Evolutionary conservation across 2,797 vertebrate species (phyloP).

Genomic region (Pseudopleuronectes americanus): DNA sequence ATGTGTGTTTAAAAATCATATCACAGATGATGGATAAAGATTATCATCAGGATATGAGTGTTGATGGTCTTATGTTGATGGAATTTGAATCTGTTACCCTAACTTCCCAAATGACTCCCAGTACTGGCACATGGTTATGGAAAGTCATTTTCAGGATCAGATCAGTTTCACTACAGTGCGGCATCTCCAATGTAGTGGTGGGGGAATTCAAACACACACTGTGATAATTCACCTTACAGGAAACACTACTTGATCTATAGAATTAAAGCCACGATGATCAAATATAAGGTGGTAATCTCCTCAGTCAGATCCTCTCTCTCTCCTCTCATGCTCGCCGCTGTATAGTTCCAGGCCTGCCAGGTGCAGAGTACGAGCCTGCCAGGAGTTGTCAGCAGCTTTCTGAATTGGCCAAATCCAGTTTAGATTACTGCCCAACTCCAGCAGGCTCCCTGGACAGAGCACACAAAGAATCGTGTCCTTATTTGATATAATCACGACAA

Average conservation of each 20-base stretch:
- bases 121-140: too few relatives aligned
- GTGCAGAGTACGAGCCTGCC: slow-evolving; percentile 59
- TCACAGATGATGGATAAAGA: too few relatives aligned
- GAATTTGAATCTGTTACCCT: too few relatives aligned
- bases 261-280: slow-evolving; percentile 20
- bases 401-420: slow-evolving; percentile 73
- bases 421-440: slow-evolving; percentile 62
- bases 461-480: slow-evolving; percentile 52
- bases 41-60: too few relatives aligned
- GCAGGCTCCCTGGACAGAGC: slow-evolving; percentile 40
- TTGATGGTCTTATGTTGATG: too few relatives aligned
- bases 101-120: too few relatives aligned
- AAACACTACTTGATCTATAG: slow-evolving; percentile 5
- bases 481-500: slow-evolving; percentile 69
- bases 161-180: too few relatives aligned
- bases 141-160: too few relatives aligned
- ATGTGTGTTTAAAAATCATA: too few relatives aligned
- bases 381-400: slow-evolving; percentile 70
- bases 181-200: neutral
- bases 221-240: slow-evolving; percentile 1
- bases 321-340: slow-evolving; percentile 1
- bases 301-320: slow-evolving; percentile 30
- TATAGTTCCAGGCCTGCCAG: slow-evolving; percentile 50
- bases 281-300: slow-evolving; percentile 26
- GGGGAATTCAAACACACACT: neutral